Evolutionary conservation across 1,140 invertebrate genomes (phyloP), one percentile per base, ranked within the genome.

Genomic region (Stegodyphus dumicola): DNA sequence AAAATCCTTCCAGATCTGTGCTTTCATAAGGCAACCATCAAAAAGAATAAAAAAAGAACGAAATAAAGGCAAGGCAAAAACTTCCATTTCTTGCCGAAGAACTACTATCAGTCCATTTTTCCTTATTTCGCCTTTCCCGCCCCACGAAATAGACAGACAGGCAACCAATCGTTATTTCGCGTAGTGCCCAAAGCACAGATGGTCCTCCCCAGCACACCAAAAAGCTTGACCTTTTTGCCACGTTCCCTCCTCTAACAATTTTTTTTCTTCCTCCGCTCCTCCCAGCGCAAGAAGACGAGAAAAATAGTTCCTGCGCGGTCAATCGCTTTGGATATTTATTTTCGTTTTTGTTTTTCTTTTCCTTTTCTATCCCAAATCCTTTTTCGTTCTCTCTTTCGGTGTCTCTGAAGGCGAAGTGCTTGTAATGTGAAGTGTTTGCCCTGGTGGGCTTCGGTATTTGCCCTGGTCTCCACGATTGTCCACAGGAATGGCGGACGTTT

Each of bases 341-440:
- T 33, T 33, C 33, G 33, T 33, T 33, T 33, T 33, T 33, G 33
- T 33, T 33, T 33, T 33, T 33, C 33, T 33, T 33, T 33, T 33
- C 6, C 69, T 71, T 17, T 49, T 71, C 49, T 51, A 18, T 51
- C 49, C 51, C 11, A 33, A 33, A 51, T 71, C 33, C 33, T 33
- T 71, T 10, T 18, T 71, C 69, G n/a, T 33, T 51, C 69, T 49
- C 10, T 11, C 51, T 10, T 13, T 48, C 69, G 7, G 11, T 6
- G 10, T 51, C 69, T 49, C 66, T 13, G 13, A 15, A 48, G 69
- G 33, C 33, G 51, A 71, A 71, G 18, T 71, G 33, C 10, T 13
- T 49, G 33, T 71, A 71, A 71, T 71, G 69, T 71, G 33, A 52
- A 71, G 69, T 71, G 69, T 51, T 71, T 71, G 69, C 33, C 11